phyloP scores from a whole-genome alignment of 2,113 vertebrate genomes.

The Orientallactaga bullata region DNA sequence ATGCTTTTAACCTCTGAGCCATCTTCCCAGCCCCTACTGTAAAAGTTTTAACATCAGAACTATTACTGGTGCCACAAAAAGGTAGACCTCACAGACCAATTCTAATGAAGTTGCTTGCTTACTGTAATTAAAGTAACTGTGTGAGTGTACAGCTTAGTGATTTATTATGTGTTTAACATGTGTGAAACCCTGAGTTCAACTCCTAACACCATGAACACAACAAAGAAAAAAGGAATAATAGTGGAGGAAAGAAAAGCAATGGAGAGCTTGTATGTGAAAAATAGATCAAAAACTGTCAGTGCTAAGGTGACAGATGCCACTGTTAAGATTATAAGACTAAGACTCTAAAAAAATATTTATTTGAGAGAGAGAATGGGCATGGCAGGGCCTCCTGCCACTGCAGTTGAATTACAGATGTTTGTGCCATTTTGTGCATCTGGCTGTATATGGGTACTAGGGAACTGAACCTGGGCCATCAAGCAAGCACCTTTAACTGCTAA shows the following conservation, averaged over 20 bases:
- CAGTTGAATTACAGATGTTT: too few relatives aligned
- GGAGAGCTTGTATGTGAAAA: neutral
- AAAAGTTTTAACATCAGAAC: slow-evolving; percentile 46
- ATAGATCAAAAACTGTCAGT: neutral
- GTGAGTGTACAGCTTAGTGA: neutral
- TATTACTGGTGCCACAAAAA: neutral
- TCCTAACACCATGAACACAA: too few relatives aligned
- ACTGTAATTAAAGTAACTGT: neutral
- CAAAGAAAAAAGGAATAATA: neutral
- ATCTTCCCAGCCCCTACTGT: neutral
- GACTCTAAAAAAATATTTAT: neutral
- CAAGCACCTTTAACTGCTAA: too few relatives aligned
- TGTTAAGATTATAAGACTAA: slow-evolving; percentile 37
- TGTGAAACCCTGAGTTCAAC: neutral
- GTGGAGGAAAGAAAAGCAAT: neutral
- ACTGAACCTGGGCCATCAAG: too few relatives aligned
- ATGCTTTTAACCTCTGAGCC: too few relatives aligned
- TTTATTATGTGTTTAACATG: neutral
- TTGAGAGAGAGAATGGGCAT: too few relatives aligned
- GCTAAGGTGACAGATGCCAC: neutral
- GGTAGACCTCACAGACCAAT: neutral
- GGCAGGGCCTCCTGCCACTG: too few relatives aligned
- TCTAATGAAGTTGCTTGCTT: slow-evolving; percentile 35
- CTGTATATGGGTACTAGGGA: too few relatives aligned
- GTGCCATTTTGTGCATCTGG: too few relatives aligned